Evolutionary conservation across 2,113 vertebrate species (phyloP).

Genomic region (Octodon degus): DNA sequence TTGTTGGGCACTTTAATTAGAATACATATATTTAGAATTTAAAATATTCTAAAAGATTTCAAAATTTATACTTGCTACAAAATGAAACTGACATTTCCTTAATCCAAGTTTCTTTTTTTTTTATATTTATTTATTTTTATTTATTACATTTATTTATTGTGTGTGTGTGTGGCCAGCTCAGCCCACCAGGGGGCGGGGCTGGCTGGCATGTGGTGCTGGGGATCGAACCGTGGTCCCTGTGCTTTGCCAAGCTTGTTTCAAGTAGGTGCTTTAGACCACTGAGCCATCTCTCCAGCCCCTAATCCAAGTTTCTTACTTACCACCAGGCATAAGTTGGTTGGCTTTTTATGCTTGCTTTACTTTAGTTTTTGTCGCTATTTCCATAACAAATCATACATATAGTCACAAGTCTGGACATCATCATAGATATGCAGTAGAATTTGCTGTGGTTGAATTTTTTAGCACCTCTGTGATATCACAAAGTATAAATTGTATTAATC

Average conservation of each 20-base stretch:
- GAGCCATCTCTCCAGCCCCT: no score
- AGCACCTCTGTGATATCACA: slow-evolving; percentile 5
- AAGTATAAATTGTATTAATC: background rate
- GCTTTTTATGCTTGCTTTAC: background rate
- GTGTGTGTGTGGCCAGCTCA: no score
- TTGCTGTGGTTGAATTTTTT: slow-evolving; percentile 36
- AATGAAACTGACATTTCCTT: background rate
- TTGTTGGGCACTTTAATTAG: slow-evolving; percentile 14
- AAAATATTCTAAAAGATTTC: background rate
- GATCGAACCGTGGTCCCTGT: no score
- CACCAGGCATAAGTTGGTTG: background rate
- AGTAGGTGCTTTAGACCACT: no score
- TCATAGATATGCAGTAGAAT: background rate
- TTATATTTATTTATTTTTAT: no score
- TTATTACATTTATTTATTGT: no score
- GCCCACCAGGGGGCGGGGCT: no score
- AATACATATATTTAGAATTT: background rate
- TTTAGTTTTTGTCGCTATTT: background rate
- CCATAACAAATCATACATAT: slow-evolving; percentile 11
- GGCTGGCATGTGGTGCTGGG: no score
- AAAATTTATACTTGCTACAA: slow-evolving; percentile 11
- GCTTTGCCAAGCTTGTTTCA: no score
- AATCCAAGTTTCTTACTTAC: slow-evolving; percentile 11
- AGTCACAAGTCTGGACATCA: background rate
- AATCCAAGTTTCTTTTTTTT: slow-evolving; percentile 9